Evolutionary conservation across 2,113 vertebrate species (phyloP).

Genomic region (Engystomops pustulosus): DNA sequence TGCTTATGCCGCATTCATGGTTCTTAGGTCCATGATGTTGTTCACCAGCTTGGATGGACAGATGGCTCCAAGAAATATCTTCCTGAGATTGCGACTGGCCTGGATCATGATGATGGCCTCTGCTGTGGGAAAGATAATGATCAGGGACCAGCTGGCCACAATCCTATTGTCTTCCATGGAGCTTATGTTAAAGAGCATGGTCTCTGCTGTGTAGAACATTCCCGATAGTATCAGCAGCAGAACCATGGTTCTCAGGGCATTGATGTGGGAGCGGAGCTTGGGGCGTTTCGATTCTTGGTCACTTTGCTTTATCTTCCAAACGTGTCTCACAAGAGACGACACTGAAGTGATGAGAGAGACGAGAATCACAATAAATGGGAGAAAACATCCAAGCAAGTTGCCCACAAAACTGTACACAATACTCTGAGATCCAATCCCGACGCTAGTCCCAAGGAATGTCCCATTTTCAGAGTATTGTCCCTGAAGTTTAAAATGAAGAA

Average conservation of each 20-base stretch:
- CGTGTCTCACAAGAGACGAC: conserved; percentile 14
- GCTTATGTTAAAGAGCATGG: neutral
- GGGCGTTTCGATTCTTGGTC: neutral
- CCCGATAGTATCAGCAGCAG: neutral
- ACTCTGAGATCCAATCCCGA: neutral
- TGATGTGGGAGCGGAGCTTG: conserved; percentile 12
- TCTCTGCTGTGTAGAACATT: neutral
- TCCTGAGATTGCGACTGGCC: conserved; percentile 3
- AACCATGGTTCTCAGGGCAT: conserved; percentile 16
- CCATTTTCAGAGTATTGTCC: neutral
- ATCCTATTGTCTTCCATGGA: neutral
- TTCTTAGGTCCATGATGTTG: neutral
- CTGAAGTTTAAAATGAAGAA: neutral
- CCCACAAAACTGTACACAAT: neutral
- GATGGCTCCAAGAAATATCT: neutral
- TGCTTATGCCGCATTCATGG: neutral
- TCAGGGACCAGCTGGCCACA: neutral
- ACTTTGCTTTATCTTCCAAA: neutral
- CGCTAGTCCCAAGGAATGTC: neutral
- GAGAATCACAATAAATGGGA: neutral
- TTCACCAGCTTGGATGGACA: neutral
- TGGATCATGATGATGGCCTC: conserved; percentile 9
- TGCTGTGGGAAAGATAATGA: neutral
- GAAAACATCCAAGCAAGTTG: neutral
- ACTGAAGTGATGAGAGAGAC: neutral